A percentile compares a stretch with the other conserved stretches of the same genome.
Evolutionary conservation across 2,888 invertebrate species (phyloP).

Genomic region (Azorinus chamasolen): DNA sequence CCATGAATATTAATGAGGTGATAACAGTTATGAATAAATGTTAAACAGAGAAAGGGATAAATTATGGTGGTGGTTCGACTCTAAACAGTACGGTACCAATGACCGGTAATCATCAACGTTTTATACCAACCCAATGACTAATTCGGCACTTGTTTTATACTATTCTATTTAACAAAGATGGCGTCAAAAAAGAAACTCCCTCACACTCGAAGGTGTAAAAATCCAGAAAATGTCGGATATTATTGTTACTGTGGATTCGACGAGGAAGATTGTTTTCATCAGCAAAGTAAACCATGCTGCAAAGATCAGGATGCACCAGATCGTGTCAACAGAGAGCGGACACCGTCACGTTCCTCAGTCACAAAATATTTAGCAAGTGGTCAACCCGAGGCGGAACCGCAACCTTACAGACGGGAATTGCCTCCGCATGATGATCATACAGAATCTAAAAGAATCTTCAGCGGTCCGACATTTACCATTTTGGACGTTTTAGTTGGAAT

Average conservation of each 20-base stretch:
- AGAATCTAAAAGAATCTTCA: not conserved
- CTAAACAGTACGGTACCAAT: too few species aligned
- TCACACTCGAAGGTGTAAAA: slow-evolving; percentile 42
- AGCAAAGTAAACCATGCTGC: too few species aligned
- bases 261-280: slow-evolving; percentile 8
- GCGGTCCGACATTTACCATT: slow-evolving; percentile 62
- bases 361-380: too few species aligned
- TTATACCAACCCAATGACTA: too few species aligned
- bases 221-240: slow-evolving; percentile 29
- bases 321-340: slow-evolving; percentile 10
- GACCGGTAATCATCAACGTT: too few species aligned
- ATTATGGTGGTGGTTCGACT: too few species aligned
- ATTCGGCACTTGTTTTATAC: too few species aligned
- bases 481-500: slow-evolving; percentile 72
- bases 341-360: too few species aligned
- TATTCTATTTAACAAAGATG: slow-evolving; percentile 50
- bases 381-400: not conserved
- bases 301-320: slow-evolving; percentile 28
- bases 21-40: too few species aligned
- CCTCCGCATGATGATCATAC: slow-evolving; percentile 15
- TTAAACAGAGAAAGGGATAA: too few species aligned
- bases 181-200: slow-evolving; percentile 63
- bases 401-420: slow-evolving; percentile 9
- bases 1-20: too few species aligned
- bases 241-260: slow-evolving; percentile 34